phyloP scores from a whole-genome alignment of 2,888 invertebrate species.

The Pachliopta kotzebuea region DNA sequence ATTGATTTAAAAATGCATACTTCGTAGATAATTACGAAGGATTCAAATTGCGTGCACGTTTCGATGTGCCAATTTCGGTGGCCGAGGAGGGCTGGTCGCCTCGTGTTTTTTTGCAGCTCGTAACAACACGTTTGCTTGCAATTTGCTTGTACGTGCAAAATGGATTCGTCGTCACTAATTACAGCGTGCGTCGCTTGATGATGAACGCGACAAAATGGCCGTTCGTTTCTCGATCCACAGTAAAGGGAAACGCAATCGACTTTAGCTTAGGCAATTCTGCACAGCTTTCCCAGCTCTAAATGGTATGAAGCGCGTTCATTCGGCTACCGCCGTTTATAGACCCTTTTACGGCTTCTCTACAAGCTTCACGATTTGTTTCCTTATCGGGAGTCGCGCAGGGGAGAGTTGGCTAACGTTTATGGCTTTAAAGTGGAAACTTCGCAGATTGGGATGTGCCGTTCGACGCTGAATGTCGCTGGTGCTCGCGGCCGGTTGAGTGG shows the following conservation, averaged over 20 bases:
- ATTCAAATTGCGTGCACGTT: not conserved
- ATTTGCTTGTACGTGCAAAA: constrained; percentile 75
- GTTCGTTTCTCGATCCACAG: constrained; percentile 10
- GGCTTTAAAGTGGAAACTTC: constrained; percentile 53
- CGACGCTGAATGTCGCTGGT: constrained; percentile 55
- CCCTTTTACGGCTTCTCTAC: constrained; percentile 36
- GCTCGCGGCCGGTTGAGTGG: constrained; percentile 55
- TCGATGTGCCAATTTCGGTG: constrained; percentile 23
- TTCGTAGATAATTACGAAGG: not conserved
- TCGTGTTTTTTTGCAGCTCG: constrained; percentile 16
- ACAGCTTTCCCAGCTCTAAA: constrained; percentile 22
- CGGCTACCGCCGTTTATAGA: not conserved
- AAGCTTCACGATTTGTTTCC: constrained; percentile 44
- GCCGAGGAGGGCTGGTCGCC: no score
- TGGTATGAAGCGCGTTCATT: constrained; percentile 20
- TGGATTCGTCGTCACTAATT: constrained; percentile 67
- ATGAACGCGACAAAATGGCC: constrained; percentile 19
- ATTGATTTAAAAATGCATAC: not conserved
- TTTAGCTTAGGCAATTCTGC: constrained; percentile 13
- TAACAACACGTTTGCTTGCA: constrained; percentile 49
- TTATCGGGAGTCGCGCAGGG: constrained; percentile 42
- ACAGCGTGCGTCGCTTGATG: constrained; percentile 36
- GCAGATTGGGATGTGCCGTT: constrained; percentile 47
- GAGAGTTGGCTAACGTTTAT: constrained; percentile 44
- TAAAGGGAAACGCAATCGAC: constrained; percentile 9